Evolutionary conservation across 2,113 vertebrate species (phyloP).

Genomic region (Cathartes aura): DNA sequence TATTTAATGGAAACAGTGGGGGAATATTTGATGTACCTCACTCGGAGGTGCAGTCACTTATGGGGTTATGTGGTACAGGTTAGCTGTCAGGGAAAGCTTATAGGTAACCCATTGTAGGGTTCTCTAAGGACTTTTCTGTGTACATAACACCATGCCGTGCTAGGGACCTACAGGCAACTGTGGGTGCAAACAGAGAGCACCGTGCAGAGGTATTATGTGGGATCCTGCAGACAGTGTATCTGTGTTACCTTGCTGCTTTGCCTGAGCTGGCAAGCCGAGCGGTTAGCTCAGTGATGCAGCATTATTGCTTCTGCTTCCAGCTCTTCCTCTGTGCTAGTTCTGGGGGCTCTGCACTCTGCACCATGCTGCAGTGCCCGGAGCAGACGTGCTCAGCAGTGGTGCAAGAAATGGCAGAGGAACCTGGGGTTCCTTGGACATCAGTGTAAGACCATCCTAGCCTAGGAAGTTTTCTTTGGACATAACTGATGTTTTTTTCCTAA

Average conservation of each 20-base stretch:
- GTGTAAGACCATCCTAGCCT: neutral
- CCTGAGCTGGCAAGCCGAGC: neutral
- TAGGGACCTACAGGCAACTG: neutral
- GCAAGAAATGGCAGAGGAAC: neutral
- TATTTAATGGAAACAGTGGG: neutral
- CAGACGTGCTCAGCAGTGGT: neutral
- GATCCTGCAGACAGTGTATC: neutral
- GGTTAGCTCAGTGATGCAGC: neutral
- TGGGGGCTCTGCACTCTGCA: neutral
- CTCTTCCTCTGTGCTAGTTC: neutral
- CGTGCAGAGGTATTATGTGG: accelerated
- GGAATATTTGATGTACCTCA: neutral
- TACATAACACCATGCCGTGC: accelerated
- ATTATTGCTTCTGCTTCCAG: neutral
- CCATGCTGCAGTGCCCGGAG: neutral
- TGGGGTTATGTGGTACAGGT: accelerated
- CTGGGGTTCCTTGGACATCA: neutral
- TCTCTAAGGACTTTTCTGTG: neutral
- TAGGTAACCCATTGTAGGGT: neutral
- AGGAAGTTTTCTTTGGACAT: neutral
- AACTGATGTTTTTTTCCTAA: neutral
- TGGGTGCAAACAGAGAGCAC: neutral
- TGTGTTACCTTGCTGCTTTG: neutral
- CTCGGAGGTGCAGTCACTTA: neutral
- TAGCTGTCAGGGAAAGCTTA: neutral